Conservation (phyloP, 2,113 vertebrate genomes). For the Parus major region DNA sequence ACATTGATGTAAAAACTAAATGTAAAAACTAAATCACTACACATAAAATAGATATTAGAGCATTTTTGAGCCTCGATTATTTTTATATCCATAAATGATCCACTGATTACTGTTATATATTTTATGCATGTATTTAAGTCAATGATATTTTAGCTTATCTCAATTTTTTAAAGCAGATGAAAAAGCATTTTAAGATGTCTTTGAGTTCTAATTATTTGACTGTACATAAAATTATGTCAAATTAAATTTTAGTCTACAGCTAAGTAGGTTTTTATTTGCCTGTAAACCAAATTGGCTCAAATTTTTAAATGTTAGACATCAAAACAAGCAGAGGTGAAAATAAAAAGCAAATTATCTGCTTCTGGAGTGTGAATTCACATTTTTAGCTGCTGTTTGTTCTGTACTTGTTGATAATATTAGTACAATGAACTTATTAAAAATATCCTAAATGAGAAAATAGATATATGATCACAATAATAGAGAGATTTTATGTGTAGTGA, state of each 20-base stretch:
- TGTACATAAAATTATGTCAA: constrained; percentile 1
- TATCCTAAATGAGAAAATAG: background rate
- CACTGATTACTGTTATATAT: background rate
- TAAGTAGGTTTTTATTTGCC: constrained; percentile 15
- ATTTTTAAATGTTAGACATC: background rate
- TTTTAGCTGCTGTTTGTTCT: background rate
- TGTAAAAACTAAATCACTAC: background rate
- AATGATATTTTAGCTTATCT: background rate
- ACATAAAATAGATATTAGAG: background rate
- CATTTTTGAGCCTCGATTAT: background rate
- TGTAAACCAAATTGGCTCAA: background rate
- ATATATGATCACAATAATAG: background rate
- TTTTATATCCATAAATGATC: background rate
- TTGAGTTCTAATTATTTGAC: background rate
- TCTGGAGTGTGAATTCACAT: background rate
- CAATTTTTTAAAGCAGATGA: background rate
- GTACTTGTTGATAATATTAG: background rate
- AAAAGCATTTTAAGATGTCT: background rate
- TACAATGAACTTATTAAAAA: background rate
- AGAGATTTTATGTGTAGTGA: background rate
- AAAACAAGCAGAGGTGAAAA: constrained; percentile 30
- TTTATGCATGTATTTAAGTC: background rate
- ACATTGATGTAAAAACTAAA: background rate
- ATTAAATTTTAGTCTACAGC: background rate
- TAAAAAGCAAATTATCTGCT: background rate